These are phyloP conservation scores for Rousettus madagascariensis DNA, from an alignment of 2,797 vertebrate genomes.

Conservation along the genomic window DNA sequence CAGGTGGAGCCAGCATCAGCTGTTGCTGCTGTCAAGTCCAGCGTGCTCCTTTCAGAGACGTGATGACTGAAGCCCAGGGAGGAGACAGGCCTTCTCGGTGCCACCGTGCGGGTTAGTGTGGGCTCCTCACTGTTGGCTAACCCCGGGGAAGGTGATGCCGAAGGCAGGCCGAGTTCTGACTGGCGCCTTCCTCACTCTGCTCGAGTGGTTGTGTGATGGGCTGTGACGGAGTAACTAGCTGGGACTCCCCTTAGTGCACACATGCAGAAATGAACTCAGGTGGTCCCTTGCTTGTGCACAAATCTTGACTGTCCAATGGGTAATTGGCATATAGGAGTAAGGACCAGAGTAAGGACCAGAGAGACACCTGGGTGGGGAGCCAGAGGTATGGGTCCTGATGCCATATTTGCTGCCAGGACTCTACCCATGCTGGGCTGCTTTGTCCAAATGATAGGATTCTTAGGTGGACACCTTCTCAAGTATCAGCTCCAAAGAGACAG, in stretches of 20 bases:
- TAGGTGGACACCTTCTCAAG: background rate
- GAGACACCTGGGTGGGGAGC: background rate
- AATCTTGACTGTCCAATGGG: fast-evolving
- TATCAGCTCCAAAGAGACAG: background rate
- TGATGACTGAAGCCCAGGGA: background rate
- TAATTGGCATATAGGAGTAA: background rate
- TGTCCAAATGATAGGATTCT: background rate
- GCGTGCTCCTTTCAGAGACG: background rate
- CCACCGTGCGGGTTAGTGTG: background rate
- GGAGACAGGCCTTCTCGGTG: background rate
- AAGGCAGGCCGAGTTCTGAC: background rate
- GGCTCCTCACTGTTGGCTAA: background rate
- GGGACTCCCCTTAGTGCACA: background rate
- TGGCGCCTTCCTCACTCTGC: background rate
- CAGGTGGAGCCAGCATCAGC: background rate
- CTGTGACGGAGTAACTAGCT: background rate
- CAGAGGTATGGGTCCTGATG: background rate
- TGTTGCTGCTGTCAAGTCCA: background rate
- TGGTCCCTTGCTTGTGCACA: background rate
- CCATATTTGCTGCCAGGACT: background rate
- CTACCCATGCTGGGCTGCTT: background rate
- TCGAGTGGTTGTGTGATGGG: background rate
- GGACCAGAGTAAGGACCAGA: background rate
- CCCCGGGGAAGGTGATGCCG: background rate
- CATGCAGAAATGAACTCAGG: background rate